Evolutionary conservation across 2,113 vertebrate genomes (phyloP).

Genomic region (Campylorhamphus procurvoides): DNA sequence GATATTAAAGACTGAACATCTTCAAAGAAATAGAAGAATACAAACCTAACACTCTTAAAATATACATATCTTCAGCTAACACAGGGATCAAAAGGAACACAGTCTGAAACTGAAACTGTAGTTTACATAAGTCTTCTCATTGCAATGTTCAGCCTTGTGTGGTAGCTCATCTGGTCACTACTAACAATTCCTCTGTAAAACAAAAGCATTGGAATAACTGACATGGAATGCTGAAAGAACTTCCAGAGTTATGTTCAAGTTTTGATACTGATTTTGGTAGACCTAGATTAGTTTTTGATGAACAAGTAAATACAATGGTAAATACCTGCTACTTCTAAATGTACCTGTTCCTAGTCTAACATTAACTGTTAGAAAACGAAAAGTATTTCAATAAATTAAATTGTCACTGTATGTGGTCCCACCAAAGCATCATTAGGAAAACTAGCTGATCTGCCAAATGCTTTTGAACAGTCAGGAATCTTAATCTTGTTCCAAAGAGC

Average conservation of each 20-base stretch:
- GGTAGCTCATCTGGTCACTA: background rate
- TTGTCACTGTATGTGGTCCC: background rate
- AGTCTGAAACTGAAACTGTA: background rate
- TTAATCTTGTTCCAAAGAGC: background rate
- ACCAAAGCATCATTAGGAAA: background rate
- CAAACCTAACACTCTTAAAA: background rate
- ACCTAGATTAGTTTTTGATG: background rate
- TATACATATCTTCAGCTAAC: background rate
- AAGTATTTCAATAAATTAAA: background rate
- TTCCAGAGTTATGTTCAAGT: background rate
- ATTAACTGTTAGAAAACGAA: background rate
- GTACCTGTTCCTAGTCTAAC: background rate
- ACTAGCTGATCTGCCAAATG: background rate
- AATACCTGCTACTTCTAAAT: background rate
- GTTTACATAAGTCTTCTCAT: background rate
- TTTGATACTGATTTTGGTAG: background rate
- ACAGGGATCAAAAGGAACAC: constrained; percentile 11
- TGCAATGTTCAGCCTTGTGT: background rate
- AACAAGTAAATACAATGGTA: background rate
- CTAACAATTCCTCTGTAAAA: background rate
- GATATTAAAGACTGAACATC: background rate
- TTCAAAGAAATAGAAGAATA: background rate
- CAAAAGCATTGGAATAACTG: background rate
- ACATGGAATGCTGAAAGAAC: background rate
- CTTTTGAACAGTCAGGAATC: background rate